A percentile compares a stretch with the other conserved stretches of the same genome.
Evolutionary conservation across 2,797 vertebrate genomes (phyloP).

Genomic region (Acipenser ruthenus): DNA sequence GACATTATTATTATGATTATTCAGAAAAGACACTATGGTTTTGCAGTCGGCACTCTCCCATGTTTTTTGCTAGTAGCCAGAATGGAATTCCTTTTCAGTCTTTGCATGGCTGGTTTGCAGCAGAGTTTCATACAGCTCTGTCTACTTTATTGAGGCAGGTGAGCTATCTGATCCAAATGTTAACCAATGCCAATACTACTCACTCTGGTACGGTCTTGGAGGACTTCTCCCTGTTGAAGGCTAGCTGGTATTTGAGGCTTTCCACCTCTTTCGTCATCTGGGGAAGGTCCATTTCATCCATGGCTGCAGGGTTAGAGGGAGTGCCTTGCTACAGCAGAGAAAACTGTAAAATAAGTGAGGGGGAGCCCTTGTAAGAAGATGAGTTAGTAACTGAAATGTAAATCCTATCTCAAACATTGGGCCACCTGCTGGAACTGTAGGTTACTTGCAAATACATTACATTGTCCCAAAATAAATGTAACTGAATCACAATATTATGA

Average conservation of each 20-base stretch:
- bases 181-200: constrained; percentile 41
- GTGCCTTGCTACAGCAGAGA: constrained; percentile 19
- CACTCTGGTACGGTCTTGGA: constrained; percentile 89
- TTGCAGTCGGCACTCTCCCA: constrained; percentile 2
- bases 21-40: constrained; percentile 16
- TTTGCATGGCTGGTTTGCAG: background rate
- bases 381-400: too few species aligned
- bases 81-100: too few species aligned
- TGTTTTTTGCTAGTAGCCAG: too few species aligned
- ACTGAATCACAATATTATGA: too few species aligned
- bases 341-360: too few species aligned
- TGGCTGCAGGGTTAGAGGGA: constrained; percentile 37
- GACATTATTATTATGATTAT: constrained; percentile 10
- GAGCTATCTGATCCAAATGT: background rate
- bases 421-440: too few species aligned
- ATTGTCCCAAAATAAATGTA: too few species aligned
- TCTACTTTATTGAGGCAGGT: constrained; percentile 13
- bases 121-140: constrained; percentile 12
- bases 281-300: constrained; percentile 86
- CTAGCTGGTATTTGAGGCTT: constrained; percentile 88
- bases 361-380: too few species aligned
- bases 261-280: constrained; percentile 93
- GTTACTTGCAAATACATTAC: too few species aligned
- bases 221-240: constrained; percentile 83
- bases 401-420: too few species aligned